Percentiles rank a stretch among this genome's conserved stretches.
Evolutionary conservation across 2,113 vertebrate genomes (phyloP).

Genomic region (Notarius lentiginosus): DNA sequence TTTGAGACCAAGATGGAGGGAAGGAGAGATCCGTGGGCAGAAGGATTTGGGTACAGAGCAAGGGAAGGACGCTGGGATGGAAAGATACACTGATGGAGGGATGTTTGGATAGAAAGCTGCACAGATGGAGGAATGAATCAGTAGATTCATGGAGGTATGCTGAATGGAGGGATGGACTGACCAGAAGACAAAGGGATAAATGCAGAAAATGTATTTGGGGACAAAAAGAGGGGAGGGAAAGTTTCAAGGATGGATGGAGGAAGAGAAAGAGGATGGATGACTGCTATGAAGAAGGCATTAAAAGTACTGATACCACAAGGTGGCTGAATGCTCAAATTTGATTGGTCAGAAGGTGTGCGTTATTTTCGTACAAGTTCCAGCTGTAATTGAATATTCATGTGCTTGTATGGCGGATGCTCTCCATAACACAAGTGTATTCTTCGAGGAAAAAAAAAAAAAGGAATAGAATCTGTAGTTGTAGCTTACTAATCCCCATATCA

Average conservation of each 20-base stretch:
- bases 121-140: background rate
- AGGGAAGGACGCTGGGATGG: background rate
- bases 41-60: background rate
- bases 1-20: background rate
- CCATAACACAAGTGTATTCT: no score
- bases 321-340: background rate
- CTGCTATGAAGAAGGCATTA: background rate
- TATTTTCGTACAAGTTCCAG: background rate
- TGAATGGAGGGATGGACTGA: background rate
- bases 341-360: background rate
- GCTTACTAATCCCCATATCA: background rate
- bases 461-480: no score
- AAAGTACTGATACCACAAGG: background rate
- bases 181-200: background rate
- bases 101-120: background rate
- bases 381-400: background rate
- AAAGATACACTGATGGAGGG: background rate
- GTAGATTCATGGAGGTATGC: background rate
- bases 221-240: background rate
- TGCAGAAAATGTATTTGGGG: background rate
- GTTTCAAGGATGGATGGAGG: background rate
- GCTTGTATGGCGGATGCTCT: no score
- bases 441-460: no score
- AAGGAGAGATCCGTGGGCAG: background rate
- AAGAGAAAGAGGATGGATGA: background rate